Base-by-base conservation (phyloP, 1,140 invertebrate genomes). In the Drosophila chauvacae region DNA sequence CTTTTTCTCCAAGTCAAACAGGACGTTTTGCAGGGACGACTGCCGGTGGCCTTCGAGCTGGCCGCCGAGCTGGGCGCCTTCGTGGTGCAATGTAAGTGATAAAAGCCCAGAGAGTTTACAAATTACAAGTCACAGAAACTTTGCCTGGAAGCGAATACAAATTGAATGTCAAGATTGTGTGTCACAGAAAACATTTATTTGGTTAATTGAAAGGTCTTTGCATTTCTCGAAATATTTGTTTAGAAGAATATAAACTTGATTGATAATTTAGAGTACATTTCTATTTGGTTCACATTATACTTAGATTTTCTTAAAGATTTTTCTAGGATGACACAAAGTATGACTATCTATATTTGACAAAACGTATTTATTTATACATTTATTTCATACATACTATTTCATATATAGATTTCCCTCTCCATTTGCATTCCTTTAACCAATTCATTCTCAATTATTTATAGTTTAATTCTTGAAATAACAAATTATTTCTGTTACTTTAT, bases 1-100 rank as follows among this genome's bases (percentile, higher is more conserved):
- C 97, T 98, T 93, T 98, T 98, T 92, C 94, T 99, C 48, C 98
- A 99, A 95, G 95, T 99, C 79, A 98, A 98, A 93, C 97, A 98
- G 94, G 98, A 99, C 92, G 97, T 99, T 76, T 94, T 98, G 18
- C 97, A 97, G 88, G 98, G 97, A 62, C 95, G 97, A 75, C 93
- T 99, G 59, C 96, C 97, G 6, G 97, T 98, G 30, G 95, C 96
- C 41, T 97, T 97, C 91, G 97, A 98, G 78, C 93, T 98, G 53
- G 96, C 97, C n/a, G 96, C 97, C 11, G 97, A 99, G 92, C 94
- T 99, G 33, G 97, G 97, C 28, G 97, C 98, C 6, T 97, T 96
- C 91, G 96, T 98, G 35, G 95, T 99, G 51, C 98, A 99, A 95
- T 99, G 98, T 99, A 94, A 98, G 97, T 96, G 26, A 18, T 14